phyloP scores from a whole-genome alignment of 2,888 invertebrate species.

The Lacanobia oleracea region DNA sequence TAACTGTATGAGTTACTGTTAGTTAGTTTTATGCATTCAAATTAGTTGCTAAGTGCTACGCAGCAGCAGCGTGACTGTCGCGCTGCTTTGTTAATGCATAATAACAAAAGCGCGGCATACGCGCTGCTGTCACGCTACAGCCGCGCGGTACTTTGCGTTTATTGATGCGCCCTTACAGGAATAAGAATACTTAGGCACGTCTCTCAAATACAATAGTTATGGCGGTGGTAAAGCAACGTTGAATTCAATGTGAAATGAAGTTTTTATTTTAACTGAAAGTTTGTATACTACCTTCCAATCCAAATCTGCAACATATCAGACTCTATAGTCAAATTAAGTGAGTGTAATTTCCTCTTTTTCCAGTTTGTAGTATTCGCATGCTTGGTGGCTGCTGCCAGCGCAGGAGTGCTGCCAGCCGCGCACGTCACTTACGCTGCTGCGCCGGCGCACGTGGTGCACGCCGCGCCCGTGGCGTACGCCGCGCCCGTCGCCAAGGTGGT shows the following conservation, averaged over 20 bases:
- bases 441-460: slow-evolving; percentile 60
- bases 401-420: slow-evolving; percentile 59
- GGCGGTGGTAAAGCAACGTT: not conserved
- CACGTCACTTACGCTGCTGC: slow-evolving; percentile 50
- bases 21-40: no score
- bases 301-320: not conserved
- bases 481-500: slow-evolving; percentile 72
- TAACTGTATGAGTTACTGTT: no score
- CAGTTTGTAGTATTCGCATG: slow-evolving; percentile 72
- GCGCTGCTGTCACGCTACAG: no score
- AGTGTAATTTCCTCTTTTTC: slow-evolving; percentile 28
- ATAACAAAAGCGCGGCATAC: no score
- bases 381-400: slow-evolving; percentile 71
- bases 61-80: no score
- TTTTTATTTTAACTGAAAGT: not conserved
- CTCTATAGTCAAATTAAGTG: not conserved
- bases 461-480: slow-evolving; percentile 74
- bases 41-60: no score
- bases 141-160: no score
- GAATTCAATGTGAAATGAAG: no score
- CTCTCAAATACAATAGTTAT: no score
- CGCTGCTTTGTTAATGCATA: no score
- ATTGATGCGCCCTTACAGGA: no score
- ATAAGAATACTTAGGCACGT: not conserved
- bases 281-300: not conserved